Percentiles rank a stretch among this genome's conserved stretches.
phyloP scores from a whole-genome alignment of 2,113 vertebrate genomes.

The Odocoileus virginianus region DNA sequence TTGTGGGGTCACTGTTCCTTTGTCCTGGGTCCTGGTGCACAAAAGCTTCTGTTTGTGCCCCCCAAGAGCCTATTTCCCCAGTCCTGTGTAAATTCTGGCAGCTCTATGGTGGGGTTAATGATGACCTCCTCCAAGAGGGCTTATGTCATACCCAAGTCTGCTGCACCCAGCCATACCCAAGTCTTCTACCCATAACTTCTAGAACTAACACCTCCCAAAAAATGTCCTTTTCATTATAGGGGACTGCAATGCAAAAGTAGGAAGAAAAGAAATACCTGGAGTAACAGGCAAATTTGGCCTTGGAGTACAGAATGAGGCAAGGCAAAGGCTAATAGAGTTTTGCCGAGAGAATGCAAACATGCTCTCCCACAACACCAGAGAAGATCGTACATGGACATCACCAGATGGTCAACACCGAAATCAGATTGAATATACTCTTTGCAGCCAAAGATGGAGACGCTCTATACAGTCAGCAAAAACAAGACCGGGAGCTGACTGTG shows the following conservation, averaged over 20 bases:
- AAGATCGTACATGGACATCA: not conserved
- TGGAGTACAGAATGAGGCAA: not conserved
- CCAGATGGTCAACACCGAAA: not conserved
- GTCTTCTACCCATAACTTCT: not conserved
- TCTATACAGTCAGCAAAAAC: not conserved
- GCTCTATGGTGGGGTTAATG: not conserved
- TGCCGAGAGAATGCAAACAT: not conserved
- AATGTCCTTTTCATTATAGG: not conserved
- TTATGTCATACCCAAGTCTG: not conserved
- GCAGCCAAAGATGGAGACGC: not conserved
- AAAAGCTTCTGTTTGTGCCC: not conserved
- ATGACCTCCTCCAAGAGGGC: not conserved
- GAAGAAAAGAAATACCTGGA: not conserved
- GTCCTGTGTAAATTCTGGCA: not conserved
- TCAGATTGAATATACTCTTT: not conserved
- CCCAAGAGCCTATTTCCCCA: not conserved
- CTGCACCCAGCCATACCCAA: not conserved
- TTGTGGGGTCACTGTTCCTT: not conserved
- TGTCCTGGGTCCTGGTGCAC: not conserved
- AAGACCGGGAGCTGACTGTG: accelerated
- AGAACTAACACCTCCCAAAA: not conserved
- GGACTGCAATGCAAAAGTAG: not conserved
- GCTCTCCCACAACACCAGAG: not conserved
- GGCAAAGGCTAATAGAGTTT: not conserved
- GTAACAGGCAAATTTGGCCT: not conserved